phyloP scores from a whole-genome alignment of 2,888 invertebrate species.

The Drosophila greeni region DNA sequence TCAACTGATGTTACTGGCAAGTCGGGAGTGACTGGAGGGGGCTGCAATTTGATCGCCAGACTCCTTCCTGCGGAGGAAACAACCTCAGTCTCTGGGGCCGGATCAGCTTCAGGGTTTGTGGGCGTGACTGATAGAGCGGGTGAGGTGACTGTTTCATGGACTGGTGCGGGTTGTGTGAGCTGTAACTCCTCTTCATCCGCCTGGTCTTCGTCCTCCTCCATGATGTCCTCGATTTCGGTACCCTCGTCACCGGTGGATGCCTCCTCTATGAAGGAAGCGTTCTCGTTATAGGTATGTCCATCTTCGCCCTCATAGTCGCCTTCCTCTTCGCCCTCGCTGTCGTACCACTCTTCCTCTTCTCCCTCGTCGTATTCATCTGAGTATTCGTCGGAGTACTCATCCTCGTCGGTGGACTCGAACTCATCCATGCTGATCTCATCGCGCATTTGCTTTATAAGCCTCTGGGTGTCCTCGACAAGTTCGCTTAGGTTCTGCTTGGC shows the following conservation, averaged over 20 bases:
- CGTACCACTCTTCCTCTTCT: conserved; percentile 72
- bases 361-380: conserved; percentile 80
- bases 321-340: conserved; percentile 71
- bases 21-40: not conserved
- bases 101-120: conserved; percentile 46
- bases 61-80: conserved; percentile 50
- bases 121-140: conserved; percentile 51
- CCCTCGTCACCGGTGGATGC: conserved; percentile 61
- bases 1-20: not conserved
- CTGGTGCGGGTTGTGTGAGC: conserved; percentile 2
- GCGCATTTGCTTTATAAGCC: conserved; percentile 83
- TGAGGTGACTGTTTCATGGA: conserved; percentile 44
- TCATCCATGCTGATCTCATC: conserved; percentile 83
- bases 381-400: conserved; percentile 80
- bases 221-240: conserved; percentile 64
- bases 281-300: conserved; percentile 61
- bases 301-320: conserved; percentile 62
- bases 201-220: conserved; percentile 51
- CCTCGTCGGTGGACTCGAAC: conserved; percentile 77
- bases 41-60: not conserved
- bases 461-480: conserved; percentile 82
- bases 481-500: conserved; percentile 79
- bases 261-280: conserved; percentile 71
- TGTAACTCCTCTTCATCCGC: conserved; percentile 36
- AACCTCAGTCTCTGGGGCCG: conserved; percentile 31